Percentiles rank a stretch among this genome's conserved stretches.
These are phyloP conservation scores for Bombus pascuorum DNA, from an alignment of 1,140 invertebrate species.

Conservation along the genomic window DNA sequence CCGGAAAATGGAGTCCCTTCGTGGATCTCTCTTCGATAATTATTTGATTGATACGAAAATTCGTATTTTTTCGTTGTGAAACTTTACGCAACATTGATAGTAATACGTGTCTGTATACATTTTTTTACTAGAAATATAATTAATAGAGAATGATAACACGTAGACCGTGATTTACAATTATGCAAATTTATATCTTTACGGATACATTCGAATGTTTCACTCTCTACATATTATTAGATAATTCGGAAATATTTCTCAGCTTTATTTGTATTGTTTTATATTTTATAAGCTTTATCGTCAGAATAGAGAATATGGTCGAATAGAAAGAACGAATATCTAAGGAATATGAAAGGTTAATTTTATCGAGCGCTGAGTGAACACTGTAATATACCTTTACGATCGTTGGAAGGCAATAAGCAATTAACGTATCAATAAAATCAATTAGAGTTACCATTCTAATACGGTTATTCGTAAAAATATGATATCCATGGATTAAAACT, in stretches of 20 bases:
- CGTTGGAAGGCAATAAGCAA: slow-evolving; percentile 66
- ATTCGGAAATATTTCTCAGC: background rate
- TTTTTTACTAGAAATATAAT: no score
- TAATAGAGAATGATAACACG: no score
- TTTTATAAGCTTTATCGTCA: no score
- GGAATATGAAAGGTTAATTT: slow-evolving; percentile 3
- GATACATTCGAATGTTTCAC: background rate
- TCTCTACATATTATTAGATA: background rate
- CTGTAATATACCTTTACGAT: slow-evolving; percentile 47
- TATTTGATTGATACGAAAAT: background rate
- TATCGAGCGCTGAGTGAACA: background rate
- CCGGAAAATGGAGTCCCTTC: background rate
- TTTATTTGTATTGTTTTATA: no score
- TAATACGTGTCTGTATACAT: background rate
- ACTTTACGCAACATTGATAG: background rate
- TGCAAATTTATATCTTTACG: background rate
- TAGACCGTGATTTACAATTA: background rate
- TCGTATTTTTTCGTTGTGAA: no score
- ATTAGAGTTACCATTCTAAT: slow-evolving; percentile 71
- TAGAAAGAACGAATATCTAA: background rate
- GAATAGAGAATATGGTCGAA: no score
- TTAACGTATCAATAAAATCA: slow-evolving; percentile 77
- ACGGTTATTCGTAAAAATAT: slow-evolving; percentile 48
- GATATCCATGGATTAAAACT: slow-evolving; percentile 32
- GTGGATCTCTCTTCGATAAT: background rate